A percentile compares a stretch with the other conserved stretches of the same genome.
Evolutionary conservation across 1,140 invertebrate genomes (phyloP).

Genomic region (Campoletis sonorensis): DNA sequence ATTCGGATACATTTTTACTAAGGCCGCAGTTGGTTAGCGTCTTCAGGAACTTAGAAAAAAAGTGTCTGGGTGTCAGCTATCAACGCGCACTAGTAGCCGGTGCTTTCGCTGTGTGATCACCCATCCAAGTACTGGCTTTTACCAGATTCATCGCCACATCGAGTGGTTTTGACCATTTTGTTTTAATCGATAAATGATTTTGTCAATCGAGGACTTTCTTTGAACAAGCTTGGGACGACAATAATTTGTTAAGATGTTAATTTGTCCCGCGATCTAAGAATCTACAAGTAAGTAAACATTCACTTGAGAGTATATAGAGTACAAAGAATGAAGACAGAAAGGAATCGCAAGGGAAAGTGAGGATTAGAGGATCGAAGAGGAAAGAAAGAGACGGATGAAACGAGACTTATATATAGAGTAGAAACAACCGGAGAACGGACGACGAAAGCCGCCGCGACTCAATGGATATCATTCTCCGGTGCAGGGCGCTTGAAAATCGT

Average conservation of each 20-base stretch:
- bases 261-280: slow-evolving; percentile 52
- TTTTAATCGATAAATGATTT: no score
- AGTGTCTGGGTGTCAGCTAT: no score
- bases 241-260: slow-evolving; percentile 20
- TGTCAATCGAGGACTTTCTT: background rate
- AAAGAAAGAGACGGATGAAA: slow-evolving; percentile 42
- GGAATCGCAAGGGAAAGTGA: background rate
- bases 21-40: no score
- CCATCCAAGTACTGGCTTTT: no score
- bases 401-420: slow-evolving; percentile 41
- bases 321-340: background rate
- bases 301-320: slow-evolving; percentile 33
- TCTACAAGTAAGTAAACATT: slow-evolving; percentile 66
- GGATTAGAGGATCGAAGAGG: slow-evolving; percentile 37
- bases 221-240: background rate
- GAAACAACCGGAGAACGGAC: slow-evolving; percentile 14
- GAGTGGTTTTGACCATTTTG: no score
- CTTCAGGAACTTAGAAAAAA: no score
- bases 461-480: slow-evolving; percentile 55
- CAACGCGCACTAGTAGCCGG: no score
- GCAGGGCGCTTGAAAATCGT: slow-evolving; percentile 63
- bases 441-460: slow-evolving; percentile 39
- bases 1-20: no score
- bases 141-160: no score
- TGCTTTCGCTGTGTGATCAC: no score